phyloP scores from a whole-genome alignment of 1,140 invertebrate genomes.

The Drosophila neocordata region DNA sequence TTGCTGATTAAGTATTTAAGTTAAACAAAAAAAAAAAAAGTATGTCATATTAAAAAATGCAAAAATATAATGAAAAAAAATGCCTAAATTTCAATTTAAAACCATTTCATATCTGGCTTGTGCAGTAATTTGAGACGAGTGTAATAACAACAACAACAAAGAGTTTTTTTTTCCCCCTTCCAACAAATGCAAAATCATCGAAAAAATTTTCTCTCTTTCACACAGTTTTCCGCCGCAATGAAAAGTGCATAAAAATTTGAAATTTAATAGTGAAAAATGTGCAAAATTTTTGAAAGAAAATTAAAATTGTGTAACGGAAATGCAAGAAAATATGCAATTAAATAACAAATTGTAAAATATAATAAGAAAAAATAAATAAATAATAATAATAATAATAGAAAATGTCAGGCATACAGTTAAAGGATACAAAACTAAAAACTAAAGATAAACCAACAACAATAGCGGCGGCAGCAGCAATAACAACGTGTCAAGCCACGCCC shows the following conservation, averaged over 20 bases:
- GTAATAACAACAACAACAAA: constrained; percentile 4
- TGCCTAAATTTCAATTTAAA: constrained; percentile 2
- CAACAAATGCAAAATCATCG: constrained; percentile 4
- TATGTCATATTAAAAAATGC: constrained; percentile 36
- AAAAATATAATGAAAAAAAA: neutral
- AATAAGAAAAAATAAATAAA: neutral
- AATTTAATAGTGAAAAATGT: neutral
- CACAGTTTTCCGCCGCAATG: neutral
- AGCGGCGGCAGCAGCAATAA: neutral
- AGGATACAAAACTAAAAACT: constrained; percentile 53
- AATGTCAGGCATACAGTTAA: constrained; percentile 58
- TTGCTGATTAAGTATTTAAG: constrained; percentile 44
- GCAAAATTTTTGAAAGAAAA: neutral
- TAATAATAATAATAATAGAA: constrained; percentile 1
- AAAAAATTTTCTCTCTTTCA: neutral
- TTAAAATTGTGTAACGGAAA: neutral
- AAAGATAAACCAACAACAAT: constrained; percentile 23
- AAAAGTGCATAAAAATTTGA: neutral
- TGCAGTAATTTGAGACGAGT: constrained; percentile 5
- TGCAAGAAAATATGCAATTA: neutral
- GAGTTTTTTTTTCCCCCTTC: neutral
- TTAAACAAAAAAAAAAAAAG: constrained; percentile 32
- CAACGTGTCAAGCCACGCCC: constrained; percentile 2
- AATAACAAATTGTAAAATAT: neutral
- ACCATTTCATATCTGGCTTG: neutral